These are phyloP conservation scores for Campoplex capitator DNA, from an alignment of 2,888 invertebrate species.

Conservation along the genomic window DNA sequence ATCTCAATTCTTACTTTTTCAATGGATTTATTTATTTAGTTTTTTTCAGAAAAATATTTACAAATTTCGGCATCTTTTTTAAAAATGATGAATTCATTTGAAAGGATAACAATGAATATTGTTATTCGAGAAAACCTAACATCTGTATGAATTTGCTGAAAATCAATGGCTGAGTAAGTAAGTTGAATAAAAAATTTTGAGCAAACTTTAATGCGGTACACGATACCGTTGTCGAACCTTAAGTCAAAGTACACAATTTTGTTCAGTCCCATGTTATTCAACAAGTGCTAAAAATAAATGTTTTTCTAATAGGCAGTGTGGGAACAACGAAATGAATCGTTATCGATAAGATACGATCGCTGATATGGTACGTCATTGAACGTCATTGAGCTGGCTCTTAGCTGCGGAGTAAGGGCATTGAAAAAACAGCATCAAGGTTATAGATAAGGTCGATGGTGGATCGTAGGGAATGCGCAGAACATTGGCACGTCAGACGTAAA, in stretches of 20 bases:
- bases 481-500: not conserved
- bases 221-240: too few species aligned
- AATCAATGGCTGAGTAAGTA: too few species aligned
- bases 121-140: too few species aligned
- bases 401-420: not conserved
- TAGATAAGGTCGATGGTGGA: not conserved
- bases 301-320: not conserved
- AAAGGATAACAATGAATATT: too few species aligned
- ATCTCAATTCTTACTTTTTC: not conserved
- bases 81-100: too few species aligned
- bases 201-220: too few species aligned
- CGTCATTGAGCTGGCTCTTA: not conserved
- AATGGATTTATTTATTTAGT: too few species aligned
- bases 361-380: not conserved
- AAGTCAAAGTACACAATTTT: not conserved
- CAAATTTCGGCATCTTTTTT: too few species aligned
- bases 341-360: conserved; percentile 8
- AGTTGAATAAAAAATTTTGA: too few species aligned
- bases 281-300: not conserved
- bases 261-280: not conserved
- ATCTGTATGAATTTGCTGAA: too few species aligned
- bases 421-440: conserved; percentile 10
- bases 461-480: not conserved
- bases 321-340: not conserved
- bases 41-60: too few species aligned